Percentiles rank a stretch among this genome's conserved stretches.
Evolutionary conservation across 2,888 invertebrate genomes (phyloP).

Genomic region (Mylabris sibirica): DNA sequence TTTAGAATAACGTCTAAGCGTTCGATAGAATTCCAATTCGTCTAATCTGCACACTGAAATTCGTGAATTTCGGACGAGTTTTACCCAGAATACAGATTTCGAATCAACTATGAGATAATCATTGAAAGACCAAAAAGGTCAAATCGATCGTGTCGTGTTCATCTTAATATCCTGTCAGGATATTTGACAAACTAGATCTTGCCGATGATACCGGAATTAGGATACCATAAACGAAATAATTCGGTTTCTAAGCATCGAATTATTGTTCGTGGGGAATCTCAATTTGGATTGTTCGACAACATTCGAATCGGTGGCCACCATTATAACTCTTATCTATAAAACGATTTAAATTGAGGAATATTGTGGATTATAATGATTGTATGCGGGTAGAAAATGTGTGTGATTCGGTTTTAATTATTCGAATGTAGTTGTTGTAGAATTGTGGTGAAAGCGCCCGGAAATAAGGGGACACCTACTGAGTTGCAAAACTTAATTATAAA

Average conservation of each 20-base stretch:
- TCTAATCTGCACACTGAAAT: background rate
- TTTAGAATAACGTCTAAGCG: too few relatives aligned
- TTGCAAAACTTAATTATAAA: constrained; percentile 52
- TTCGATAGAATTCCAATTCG: background rate
- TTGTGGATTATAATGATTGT: background rate
- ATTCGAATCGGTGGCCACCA: too few relatives aligned
- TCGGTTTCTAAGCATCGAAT: constrained; percentile 15
- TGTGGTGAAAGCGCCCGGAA: background rate
- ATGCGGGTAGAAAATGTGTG: background rate
- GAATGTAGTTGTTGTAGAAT: background rate
- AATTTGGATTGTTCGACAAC: too few relatives aligned
- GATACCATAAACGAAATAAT: constrained; percentile 22
- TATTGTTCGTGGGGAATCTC: background rate
- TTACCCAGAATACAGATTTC: constrained; percentile 15
- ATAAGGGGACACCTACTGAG: constrained; percentile 45
- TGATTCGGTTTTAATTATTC: background rate
- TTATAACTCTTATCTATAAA: too few relatives aligned
- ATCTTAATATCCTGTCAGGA: constrained; percentile 26
- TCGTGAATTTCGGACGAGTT: constrained; percentile 18
- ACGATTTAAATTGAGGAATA: too few relatives aligned
- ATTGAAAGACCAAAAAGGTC: background rate
- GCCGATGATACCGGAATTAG: constrained; percentile 20
- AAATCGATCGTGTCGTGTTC: constrained; percentile 21
- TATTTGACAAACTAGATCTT: constrained; percentile 23
- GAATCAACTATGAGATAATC: background rate